Conservation (phyloP, 2,888 invertebrate genomes). For the Sarcophaga caerulescens region DNA sequence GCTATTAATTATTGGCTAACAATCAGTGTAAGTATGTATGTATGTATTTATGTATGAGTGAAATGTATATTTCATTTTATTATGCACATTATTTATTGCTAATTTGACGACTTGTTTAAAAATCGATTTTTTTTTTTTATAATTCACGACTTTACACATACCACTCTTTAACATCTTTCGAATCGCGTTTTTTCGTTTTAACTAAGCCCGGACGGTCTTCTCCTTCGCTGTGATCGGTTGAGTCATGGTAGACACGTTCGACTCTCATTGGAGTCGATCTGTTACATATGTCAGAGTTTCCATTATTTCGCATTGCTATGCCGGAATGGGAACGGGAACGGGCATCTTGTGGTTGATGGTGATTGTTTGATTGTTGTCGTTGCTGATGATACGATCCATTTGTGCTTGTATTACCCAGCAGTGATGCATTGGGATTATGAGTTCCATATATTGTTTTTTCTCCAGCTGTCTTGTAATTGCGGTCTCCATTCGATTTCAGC, state of each 20-base stretch:
- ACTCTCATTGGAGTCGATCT: constrained; percentile 62
- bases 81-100: constrained; percentile 73
- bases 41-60: constrained; percentile 41
- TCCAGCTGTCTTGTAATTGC: constrained; percentile 96
- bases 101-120: constrained; percentile 73
- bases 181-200: constrained; percentile 87
- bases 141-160: constrained; percentile 87
- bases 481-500: constrained; percentile 92
- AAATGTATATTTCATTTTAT: constrained; percentile 55
- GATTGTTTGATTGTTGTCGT: constrained; percentile 75
- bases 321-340: constrained; percentile 73
- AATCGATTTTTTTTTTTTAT: neutral
- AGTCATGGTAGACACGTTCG: constrained; percentile 69
- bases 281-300: constrained; percentile 66
- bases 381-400: constrained; percentile 81
- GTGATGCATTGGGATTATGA: constrained; percentile 90
- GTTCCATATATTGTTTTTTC: constrained; percentile 86
- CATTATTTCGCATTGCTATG: constrained; percentile 72
- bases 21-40: constrained; percentile 63
- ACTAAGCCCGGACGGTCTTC: constrained; percentile 81
- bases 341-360: constrained; percentile 75
- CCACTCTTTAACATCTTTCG: constrained; percentile 98
- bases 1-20: constrained; percentile 70
- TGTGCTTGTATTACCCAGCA: constrained; percentile 85
- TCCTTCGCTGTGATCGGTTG: constrained; percentile 78